A percentile compares a stretch with the other conserved stretches of the same genome.
These are phyloP conservation scores for Monopterus albus DNA, from an alignment of 2,113 vertebrate genomes.

Conservation along the genomic window DNA sequence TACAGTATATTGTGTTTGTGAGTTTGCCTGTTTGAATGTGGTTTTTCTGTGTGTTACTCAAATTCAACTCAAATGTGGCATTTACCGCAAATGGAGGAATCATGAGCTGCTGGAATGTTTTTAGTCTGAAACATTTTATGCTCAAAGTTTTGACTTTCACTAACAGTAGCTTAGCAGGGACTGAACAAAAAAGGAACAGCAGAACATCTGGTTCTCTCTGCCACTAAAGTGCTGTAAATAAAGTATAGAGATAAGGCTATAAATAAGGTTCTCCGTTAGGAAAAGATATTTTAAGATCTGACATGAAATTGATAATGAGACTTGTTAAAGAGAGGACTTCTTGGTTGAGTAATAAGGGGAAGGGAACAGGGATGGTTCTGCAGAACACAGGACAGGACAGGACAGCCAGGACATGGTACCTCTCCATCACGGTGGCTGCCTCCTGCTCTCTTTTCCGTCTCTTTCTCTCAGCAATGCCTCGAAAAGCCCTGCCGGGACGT, in stretches of 20 bases:
- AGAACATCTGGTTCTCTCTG: not conserved
- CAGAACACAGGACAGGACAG: slow-evolving; percentile 69
- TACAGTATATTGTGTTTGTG: no score
- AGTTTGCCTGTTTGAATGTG: no score
- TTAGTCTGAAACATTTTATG: not conserved
- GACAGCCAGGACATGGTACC: slow-evolving; percentile 87
- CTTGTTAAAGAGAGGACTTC: not conserved
- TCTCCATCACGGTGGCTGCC: slow-evolving; percentile 91
- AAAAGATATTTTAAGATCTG: not conserved
- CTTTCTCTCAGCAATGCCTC: slow-evolving; percentile 96
- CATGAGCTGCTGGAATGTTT: not conserved
- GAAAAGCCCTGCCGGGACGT: slow-evolving; percentile 95
- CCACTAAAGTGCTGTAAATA: not conserved
- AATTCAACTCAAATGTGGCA: no score
- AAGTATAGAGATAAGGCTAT: not conserved
- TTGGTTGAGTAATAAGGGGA: not conserved
- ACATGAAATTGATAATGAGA: not conserved
- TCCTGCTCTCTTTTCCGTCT: slow-evolving; percentile 94
- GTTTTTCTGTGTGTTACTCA: no score
- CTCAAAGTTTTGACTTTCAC: not conserved
- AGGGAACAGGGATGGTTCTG: slow-evolving; percentile 17
- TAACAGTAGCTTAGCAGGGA: not conserved
- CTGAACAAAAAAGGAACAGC: not conserved
- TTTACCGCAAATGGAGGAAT: no score
- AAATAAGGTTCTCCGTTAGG: not conserved